These are phyloP conservation scores for Hydrotaea cyrtoneurina DNA, from an alignment of 2,888 invertebrate species.

Conservation along the genomic window DNA sequence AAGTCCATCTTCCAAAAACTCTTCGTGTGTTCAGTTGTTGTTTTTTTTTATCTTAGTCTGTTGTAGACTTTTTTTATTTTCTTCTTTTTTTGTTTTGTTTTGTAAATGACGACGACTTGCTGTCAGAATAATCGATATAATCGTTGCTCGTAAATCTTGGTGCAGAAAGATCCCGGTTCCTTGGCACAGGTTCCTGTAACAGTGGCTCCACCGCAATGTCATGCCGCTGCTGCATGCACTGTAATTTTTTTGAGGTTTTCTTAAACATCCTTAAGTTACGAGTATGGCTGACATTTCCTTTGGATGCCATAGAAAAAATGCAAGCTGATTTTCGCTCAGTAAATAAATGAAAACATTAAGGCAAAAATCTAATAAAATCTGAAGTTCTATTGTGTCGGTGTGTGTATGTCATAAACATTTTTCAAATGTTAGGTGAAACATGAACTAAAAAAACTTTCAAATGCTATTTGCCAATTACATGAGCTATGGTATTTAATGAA, in stretches of 20 bases:
- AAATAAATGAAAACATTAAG: not conserved
- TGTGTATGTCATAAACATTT: not conserved
- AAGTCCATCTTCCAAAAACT: not conserved
- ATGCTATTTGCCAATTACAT: no score
- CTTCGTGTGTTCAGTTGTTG: not conserved
- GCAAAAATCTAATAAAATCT: conserved; percentile 14
- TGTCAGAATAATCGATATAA: conserved; percentile 68
- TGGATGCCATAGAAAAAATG: conserved; percentile 1
- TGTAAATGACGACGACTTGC: conserved; percentile 43
- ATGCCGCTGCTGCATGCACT: conserved; percentile 1
- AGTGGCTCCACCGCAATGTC: conserved; percentile 41
- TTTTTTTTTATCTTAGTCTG: conserved; percentile 1
- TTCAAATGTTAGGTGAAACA: no score
- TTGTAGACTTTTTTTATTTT: conserved; percentile 18
- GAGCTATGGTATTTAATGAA: no score
- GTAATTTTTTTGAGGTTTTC: not conserved
- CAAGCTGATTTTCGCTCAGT: not conserved
- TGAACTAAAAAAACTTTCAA: no score
- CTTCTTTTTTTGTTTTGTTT: conserved; percentile 17
- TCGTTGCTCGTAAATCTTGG: conserved; percentile 63
- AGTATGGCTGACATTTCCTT: not conserved
- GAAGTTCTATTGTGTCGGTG: not conserved
- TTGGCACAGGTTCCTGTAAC: conserved; percentile 43
- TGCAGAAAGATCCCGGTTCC: conserved; percentile 13
- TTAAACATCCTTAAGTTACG: not conserved